Base-by-base conservation (phyloP, 2,888 invertebrate species). In the Andrena dorsata region DNA sequence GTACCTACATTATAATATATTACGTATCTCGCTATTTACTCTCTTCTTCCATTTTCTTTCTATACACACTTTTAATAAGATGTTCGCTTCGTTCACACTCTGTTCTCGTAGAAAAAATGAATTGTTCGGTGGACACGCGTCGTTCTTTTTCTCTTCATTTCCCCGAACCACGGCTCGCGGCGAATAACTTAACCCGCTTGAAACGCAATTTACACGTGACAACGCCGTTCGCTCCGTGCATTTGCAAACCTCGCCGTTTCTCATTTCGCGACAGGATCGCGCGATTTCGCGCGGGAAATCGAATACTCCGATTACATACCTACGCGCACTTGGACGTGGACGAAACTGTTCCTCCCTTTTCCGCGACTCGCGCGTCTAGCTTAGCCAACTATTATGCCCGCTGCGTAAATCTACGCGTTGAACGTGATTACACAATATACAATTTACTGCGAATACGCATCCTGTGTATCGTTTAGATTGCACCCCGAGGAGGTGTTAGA, bases 1-100 rank as follows among this genome's bases (percentile, higher is more conserved):
- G 83, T 90, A 41, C 41, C 41, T 41, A 92, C 89, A 91, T 86
- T 91, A 89, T 90, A 86, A 90, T 91, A 90, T 91, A 92, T 91
- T 90, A 91, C 88, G 85, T 90, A 86, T 88, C 88, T 85, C 86
- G 64, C 83, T 83, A 82, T 85, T 85, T 85, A 84, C 74, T 85
- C 85, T 79, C 79, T 75, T 79, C 65, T 53, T 56, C 47, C 53
- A 56, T 77, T 80, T 72, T 41, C 63, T 71, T 58, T 80, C 81
- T 82, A 78, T 79, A 79, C 75, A 84, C 64, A 61, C 26, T 58
- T 32, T 28, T 61, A n/a, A 65, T 7, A 70, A 64, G 63, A 74
- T 60, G 71, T 53, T 53, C 58, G 41, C 64, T 58, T 64, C 64
- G 35, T 70, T 80, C 49, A 35, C n/a, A 35, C 32, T 47, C 69